Base-by-base conservation (phyloP, 2,888 invertebrate genomes). In the Xanthorhoe spadicearia region DNA sequence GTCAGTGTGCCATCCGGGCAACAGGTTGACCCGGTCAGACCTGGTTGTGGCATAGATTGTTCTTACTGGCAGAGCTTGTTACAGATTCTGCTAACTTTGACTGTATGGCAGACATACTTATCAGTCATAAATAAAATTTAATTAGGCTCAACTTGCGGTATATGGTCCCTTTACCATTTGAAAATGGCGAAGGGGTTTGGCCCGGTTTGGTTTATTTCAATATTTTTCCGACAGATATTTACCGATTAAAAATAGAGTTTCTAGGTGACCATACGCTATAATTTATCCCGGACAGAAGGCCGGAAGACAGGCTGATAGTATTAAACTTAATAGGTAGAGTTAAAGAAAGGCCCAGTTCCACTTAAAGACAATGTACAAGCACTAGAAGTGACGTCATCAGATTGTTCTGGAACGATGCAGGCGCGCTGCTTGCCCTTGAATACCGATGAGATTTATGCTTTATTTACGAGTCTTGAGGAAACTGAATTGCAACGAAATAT, bases 1-100 rank as follows among this genome's bases (percentile, higher is more conserved):
- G 83, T 84, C 78, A 84, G 73, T 83, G 67, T 84, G 83, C 73
- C 83, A 77, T 72, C 77, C 75, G 78, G 78, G 75, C 70, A 69
- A 79, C 75, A 70, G 73, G 75, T 77, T 75, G 72, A 74, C 78
- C 80, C 73, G 72, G 79, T 72, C 63, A 32, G 32, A 59, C 38
- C 66, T 55, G 64, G 62, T 51, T 64, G 65, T 32, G 51, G 52
- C 17, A 48, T 10, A 7, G 28, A 51, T 64, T 46, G 51, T 50
- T 49, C 15, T 32, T 32, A 32, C 32, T 32, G 3, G 32, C 1
- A 32, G 32, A 32, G 32, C 8, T 32, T 32, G 32, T 32, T 32
- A 32, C 7, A 7, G 32, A 7, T 6, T 32, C 32, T 32, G 32
- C 9, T n/a, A 56, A 17, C 32, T 56, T 32, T 32, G 6, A 32